Evolutionary conservation across 1,140 invertebrate genomes (phyloP), one percentile per base, ranked within the genome.

Genomic region (Oppia nitens): DNA sequence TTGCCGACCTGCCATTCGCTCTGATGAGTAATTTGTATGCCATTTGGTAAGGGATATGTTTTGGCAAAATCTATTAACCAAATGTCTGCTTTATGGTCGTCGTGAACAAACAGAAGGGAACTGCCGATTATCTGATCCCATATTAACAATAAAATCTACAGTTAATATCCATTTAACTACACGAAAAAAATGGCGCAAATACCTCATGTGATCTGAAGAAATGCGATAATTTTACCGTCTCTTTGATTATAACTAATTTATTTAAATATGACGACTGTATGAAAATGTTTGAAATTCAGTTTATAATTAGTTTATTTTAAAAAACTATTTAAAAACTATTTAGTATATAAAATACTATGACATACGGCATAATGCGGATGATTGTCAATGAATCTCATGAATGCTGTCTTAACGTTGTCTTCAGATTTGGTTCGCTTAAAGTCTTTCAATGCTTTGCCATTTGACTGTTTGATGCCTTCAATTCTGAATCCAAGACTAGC

Each of bases 1-100:
- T 95, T 97, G n/a, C 92, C 93, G 29, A 94, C 86, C 63, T 83
- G 80, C 94, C 93, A 98, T 47, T 81, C 78, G 9, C 79, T 78
- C 56, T 81, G 79, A 70, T 98, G 94, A 60, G 81, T 79, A 57
- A 96, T 85, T 2, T 63, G 67, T 49, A 85, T 68, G 55, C 81
- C 76, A 1, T 80, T 77, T 1, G 89, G 87, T 50, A 97, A 73
- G 17, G 80, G 80, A 51, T 87, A 78, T 1, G 90, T 95, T 73
- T 98, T 98, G 9, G 92, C 94, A 73, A 98, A 98, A 74, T 98
- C 94, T 57, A 98, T 98, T 75, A 98, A 81, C 93, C 93, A 98
- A 14, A 96, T 80, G 60, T 83, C 85, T 3, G 90, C 87, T 66
- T 82, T 83, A 57, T 79, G 78, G 20, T 81, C 76, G 69, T 98